Percentiles rank a stretch among this genome's conserved stretches.
These are phyloP conservation scores for Pocillopora meandrina DNA, from an alignment of 92 coral and sea anemone genomes.

Conservation along the genomic window DNA sequence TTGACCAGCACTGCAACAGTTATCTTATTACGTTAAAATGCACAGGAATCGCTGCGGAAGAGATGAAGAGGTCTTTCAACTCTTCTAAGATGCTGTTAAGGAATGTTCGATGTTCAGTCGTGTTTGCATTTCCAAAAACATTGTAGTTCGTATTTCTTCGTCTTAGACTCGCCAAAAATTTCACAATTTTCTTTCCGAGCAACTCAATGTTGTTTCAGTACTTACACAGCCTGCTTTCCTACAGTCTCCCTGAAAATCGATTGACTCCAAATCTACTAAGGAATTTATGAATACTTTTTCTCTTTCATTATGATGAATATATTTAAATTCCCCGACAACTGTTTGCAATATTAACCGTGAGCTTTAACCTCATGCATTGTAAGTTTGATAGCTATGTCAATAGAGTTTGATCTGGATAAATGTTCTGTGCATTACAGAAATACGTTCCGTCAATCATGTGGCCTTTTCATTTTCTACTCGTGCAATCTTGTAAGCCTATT, in stretches of 20 bases:
- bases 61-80: too few species aligned
- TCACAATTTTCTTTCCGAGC: too few species aligned
- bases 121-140: background rate
- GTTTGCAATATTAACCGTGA: background rate
- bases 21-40: too few species aligned
- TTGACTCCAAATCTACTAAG: conserved; percentile 7
- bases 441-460: background rate
- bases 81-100: too few species aligned
- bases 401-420: background rate
- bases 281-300: conserved; percentile 19
- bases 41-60: too few species aligned
- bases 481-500: background rate
- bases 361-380: conserved; percentile 21
- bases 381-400: conserved; percentile 18
- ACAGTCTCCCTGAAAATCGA: background rate
- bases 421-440: background rate
- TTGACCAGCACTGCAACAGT: too few species aligned
- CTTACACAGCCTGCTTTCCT: background rate
- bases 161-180: too few species aligned
- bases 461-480: background rate
- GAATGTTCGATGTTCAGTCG: background rate
- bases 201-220: too few species aligned
- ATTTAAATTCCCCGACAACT: background rate
- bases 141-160: background rate
- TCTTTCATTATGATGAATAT: background rate